These are phyloP conservation scores for Nylanderia fulva DNA, from an alignment of 1,140 invertebrate species.

Conservation along the genomic window DNA sequence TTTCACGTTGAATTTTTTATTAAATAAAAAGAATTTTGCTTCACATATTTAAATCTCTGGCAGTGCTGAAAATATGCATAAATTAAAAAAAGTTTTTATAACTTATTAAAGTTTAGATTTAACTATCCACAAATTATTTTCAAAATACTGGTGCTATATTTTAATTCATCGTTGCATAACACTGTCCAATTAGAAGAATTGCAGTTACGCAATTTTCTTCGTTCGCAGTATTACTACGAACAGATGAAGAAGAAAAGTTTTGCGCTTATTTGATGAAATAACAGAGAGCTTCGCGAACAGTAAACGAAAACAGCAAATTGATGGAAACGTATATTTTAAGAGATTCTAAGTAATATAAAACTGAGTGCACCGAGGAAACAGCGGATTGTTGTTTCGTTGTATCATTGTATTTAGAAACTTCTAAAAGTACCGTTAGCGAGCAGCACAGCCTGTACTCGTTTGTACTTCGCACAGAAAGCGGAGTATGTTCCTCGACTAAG, in stretches of 20 bases:
- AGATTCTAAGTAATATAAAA: conserved; percentile 55
- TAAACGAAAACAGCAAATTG: conserved; percentile 42
- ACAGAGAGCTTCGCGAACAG: conserved; percentile 12
- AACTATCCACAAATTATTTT: not conserved
- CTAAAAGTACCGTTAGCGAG: conserved; percentile 52
- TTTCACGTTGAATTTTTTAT: not conserved
- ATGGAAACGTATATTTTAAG: conserved; percentile 49
- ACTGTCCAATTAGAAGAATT: conserved; percentile 23
- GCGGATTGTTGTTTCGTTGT: conserved; percentile 35
- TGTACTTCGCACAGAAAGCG: not conserved
- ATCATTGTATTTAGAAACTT: conserved; percentile 46
- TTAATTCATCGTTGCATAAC: conserved; percentile 14
- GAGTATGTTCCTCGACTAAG: conserved; percentile 25
- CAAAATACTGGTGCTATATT: not conserved
- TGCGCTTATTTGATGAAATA: conserved; percentile 20
- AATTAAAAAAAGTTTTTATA: not conserved
- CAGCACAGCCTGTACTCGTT: not conserved
- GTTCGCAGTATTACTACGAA: not conserved
- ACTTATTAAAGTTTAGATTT: conserved; percentile 13
- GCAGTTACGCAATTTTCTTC: conserved; percentile 20
- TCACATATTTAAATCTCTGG: not conserved
- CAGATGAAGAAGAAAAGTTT: conserved; percentile 16
- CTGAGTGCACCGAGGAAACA: conserved; percentile 2
- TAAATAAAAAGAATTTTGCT: conserved; percentile 1
- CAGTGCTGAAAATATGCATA: not conserved